Conservation (phyloP, 2,113 vertebrate species). For the Lanius collurio region DNA sequence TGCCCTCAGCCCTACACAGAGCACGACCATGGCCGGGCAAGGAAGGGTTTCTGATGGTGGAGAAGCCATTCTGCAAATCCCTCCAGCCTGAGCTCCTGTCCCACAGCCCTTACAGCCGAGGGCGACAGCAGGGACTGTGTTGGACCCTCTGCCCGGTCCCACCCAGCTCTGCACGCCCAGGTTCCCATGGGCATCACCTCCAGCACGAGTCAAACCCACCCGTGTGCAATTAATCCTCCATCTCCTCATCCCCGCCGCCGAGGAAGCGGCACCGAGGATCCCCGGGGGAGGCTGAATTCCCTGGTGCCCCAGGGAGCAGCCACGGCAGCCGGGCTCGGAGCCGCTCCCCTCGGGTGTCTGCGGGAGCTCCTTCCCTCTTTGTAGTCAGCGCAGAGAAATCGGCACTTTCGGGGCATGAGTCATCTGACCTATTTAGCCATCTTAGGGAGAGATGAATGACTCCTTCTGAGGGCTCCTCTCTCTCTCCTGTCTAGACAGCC, state of each 20-base stretch:
- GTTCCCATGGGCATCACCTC: accelerated
- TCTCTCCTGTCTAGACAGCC: conserved; percentile 48
- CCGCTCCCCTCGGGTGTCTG: neutral
- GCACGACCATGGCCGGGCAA: neutral
- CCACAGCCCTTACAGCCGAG: accelerated
- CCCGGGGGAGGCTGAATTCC: neutral
- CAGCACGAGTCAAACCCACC: accelerated
- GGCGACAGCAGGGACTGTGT: too few relatives aligned
- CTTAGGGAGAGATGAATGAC: conserved; percentile 38
- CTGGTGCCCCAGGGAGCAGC: accelerated
- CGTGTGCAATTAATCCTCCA: neutral
- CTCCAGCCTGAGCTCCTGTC: neutral
- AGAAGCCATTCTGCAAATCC: neutral
- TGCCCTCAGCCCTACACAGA: neutral
- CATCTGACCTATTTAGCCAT: conserved; percentile 62
- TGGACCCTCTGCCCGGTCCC: neutral
- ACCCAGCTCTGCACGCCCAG: neutral
- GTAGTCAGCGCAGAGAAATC: neutral
- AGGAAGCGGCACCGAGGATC: neutral
- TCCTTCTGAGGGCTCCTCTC: conserved; percentile 22
- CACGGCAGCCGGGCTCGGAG: neutral
- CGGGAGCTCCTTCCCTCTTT: neutral
- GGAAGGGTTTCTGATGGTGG: neutral
- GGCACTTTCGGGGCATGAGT: conserved; percentile 42
- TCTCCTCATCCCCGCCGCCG: neutral